phyloP scores from a whole-genome alignment of 2,113 vertebrate genomes.

The Embiotoca jacksoni region DNA sequence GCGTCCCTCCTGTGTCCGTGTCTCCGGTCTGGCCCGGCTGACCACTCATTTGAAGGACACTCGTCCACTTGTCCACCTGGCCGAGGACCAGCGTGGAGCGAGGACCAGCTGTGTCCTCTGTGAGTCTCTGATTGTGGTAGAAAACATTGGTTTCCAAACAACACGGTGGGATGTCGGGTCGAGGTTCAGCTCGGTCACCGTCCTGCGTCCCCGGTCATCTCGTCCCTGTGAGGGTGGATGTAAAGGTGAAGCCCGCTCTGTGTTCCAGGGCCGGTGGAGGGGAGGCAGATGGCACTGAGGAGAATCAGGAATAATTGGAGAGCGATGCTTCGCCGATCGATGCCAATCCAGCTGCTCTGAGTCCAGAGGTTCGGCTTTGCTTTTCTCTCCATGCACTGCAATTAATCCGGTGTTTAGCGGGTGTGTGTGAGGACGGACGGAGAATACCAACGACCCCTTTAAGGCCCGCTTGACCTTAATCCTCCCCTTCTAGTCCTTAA shows the following conservation, averaged over 20 bases:
- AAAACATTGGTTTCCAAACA: neutral
- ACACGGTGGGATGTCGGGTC: too few relatives aligned
- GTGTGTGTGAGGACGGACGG: slow-evolving; percentile 62
- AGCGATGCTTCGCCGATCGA: slow-evolving; percentile 81
- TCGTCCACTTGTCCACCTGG: slow-evolving; percentile 63
- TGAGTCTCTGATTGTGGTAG: neutral
- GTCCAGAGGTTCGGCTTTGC: slow-evolving; percentile 80
- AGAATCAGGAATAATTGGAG: slow-evolving; percentile 82
- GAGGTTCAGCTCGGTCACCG: too few relatives aligned
- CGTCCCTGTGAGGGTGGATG: slow-evolving; percentile 45
- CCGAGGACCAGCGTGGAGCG: slow-evolving; percentile 33
- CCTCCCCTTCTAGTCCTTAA: slow-evolving; percentile 49
- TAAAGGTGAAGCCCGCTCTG: slow-evolving; percentile 73
- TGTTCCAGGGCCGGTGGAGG: slow-evolving; percentile 66
- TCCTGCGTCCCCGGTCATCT: neutral
- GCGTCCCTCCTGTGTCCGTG: slow-evolving; percentile 4
- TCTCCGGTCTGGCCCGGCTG: slow-evolving; percentile 61
- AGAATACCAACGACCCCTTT: slow-evolving; percentile 84
- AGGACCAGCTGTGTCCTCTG: slow-evolving; percentile 2
- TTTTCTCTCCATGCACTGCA: slow-evolving; percentile 79
- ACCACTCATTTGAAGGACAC: slow-evolving; percentile 76
- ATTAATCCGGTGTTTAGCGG: slow-evolving; percentile 82
- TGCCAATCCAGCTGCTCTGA: slow-evolving; percentile 78
- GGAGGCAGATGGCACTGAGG: slow-evolving; percentile 79
- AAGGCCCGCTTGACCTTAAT: slow-evolving; percentile 65